Evolutionary conservation across 2,797 vertebrate genomes (phyloP).

Genomic region (Chiloscyllium punctatum): DNA sequence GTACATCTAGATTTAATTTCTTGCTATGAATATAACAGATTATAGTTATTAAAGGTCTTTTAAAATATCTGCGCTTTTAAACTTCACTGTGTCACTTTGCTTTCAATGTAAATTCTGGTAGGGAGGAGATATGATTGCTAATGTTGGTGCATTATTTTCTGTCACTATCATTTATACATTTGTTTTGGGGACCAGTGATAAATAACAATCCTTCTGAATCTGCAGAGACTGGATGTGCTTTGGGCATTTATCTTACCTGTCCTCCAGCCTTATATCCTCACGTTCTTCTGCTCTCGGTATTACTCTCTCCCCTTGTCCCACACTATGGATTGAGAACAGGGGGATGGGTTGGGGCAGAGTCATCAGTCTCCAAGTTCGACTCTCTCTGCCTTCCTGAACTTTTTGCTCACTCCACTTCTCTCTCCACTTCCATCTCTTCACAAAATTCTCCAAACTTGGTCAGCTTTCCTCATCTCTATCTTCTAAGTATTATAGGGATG

Average conservation of each 20-base stretch:
- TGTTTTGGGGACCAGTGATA: neutral
- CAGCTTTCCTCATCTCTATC: neutral
- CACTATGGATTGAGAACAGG: neutral
- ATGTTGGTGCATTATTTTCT: neutral
- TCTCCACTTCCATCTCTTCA: neutral
- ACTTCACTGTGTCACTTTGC: neutral
- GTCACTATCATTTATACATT: neutral
- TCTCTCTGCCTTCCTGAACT: neutral
- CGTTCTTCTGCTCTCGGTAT: neutral
- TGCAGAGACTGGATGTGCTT: neutral
- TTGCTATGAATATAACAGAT: conserved; percentile 18
- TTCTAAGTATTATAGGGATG: neutral
- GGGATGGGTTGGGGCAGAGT: no score
- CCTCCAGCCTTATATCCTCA: neutral
- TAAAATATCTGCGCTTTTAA: neutral
- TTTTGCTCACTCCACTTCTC: neutral
- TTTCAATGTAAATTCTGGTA: neutral
- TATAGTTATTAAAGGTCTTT: conserved; percentile 29
- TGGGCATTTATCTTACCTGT: neutral
- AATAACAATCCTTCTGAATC: neutral
- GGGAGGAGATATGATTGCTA: conserved; percentile 4
- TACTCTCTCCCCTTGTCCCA: neutral
- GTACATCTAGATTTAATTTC: conserved; percentile 20
- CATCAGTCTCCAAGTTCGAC: neutral
- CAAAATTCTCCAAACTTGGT: neutral